phyloP scores from a whole-genome alignment of 2,797 vertebrate genomes.

The Taeniopygia guttata region DNA sequence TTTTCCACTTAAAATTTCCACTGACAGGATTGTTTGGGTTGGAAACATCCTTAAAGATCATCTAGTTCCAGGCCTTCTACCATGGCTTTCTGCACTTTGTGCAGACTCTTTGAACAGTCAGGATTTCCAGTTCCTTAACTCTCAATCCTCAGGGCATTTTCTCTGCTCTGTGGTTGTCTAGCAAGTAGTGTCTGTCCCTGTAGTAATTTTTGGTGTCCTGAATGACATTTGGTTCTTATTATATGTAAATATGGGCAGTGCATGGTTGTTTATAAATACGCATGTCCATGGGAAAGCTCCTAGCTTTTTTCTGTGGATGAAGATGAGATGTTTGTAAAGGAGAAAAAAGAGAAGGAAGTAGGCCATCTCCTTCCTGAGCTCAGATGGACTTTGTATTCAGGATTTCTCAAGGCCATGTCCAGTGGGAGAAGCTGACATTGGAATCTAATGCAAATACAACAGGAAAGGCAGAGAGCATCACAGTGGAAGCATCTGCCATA shows the following conservation, averaged over 20 bases:
- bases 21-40: neutral
- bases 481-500: neutral
- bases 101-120: neutral
- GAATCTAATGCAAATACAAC: neutral
- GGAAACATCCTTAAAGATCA: neutral
- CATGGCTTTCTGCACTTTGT: neutral
- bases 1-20: neutral
- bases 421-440: neutral
- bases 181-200: neutral
- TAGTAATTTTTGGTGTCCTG: neutral
- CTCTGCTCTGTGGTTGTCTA: neutral
- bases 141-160: neutral
- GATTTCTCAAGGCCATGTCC: neutral
- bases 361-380: neutral
- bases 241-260: rapidly evolving
- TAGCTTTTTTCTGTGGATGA: neutral
- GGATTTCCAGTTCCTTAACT: neutral
- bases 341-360: neutral
- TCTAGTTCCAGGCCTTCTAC: neutral
- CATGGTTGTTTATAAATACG: neutral
- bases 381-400: neutral
- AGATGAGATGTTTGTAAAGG: neutral
- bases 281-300: neutral
- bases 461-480: neutral
- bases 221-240: neutral